Evolutionary conservation across 2,888 invertebrate genomes (phyloP), one percentile per base, ranked within the genome.

Genomic region (Andrena minutula): DNA sequence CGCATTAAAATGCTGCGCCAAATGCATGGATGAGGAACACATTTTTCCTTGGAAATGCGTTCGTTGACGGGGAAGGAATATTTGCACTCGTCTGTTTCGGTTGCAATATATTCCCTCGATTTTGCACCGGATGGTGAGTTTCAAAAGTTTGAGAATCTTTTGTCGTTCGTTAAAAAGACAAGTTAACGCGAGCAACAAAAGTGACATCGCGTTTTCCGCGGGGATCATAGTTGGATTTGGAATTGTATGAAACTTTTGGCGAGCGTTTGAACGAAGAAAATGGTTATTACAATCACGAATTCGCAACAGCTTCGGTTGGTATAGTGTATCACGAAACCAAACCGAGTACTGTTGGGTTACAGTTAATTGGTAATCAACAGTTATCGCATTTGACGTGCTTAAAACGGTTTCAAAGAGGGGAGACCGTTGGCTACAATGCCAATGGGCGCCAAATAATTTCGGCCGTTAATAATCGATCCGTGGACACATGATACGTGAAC

Each of bases 171-270:
- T 20, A 20, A 56, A 20, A 6, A 41, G 12, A 0, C 41, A 41
- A 41, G 16, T 1, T 12, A 41, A 12, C 35, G 5, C 6, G 8
- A 23, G 8, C 2, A 23, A 26, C 41, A 41, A 6, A 30, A 61
- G 2, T n/a, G 8, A 35, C 8, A 35, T 20, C 30, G 20, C 0
- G 1, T 35, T 5, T 53, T 6, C 12, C 35, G n/a, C 12, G 28
- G 0, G 23, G 47, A 90, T 86, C 89, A 65, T 84, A 84, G 85
- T 90, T 87, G 88, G 87, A 90, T 91, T 88, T 86, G 84, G 88
- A 90, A 91, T 91, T 89, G 86, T 90, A 90, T 90, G 81, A 90
- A 90, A 90, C 10, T 28, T n/a, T 7, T 10, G 41, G 35, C 32
- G 68, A 23, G 64, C 82, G 58, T 82, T 86, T 77, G 84, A 85